Conservation (phyloP, 1,140 invertebrate species). For the Nephotettix cincticeps region DNA sequence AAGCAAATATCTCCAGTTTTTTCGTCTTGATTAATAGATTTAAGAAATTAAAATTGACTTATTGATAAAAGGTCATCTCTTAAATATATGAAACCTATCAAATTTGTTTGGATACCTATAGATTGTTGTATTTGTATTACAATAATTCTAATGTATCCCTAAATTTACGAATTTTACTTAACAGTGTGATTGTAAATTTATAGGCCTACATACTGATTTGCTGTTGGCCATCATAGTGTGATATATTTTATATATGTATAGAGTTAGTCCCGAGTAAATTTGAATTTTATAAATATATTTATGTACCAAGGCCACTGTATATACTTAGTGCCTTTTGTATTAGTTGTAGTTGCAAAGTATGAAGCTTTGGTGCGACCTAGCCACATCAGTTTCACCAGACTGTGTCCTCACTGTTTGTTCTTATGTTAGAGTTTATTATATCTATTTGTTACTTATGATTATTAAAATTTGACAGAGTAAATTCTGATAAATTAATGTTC, state of each 20-base stretch:
- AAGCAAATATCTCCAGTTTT: no score
- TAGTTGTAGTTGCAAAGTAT: not conserved
- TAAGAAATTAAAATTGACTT: not conserved
- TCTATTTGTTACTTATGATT: no score
- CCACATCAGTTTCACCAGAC: no score
- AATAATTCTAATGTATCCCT: not conserved
- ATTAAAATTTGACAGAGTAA: no score
- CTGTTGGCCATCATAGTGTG: conserved; percentile 14
- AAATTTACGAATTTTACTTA: not conserved
- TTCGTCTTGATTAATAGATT: no score
- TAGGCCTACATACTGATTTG: not conserved
- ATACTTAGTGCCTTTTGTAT: conserved; percentile 21
- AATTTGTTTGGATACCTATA: not conserved
- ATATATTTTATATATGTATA: conserved; percentile 11
- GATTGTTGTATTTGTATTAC: not conserved
- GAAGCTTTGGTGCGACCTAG: no score
- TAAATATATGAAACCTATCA: not conserved
- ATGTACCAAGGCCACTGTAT: conserved; percentile 8
- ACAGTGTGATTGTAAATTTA: no score
- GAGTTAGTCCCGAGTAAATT: not conserved
- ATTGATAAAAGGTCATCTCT: not conserved
- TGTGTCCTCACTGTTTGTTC: no score
- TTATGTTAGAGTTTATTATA: no score
- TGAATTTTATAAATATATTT: conserved; percentile 17
- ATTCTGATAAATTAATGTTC: no score